Evolutionary conservation across 2,797 vertebrate species (phyloP), one percentile per base, ranked within the genome.

Genomic region (Coregonus suidteri): DNA sequence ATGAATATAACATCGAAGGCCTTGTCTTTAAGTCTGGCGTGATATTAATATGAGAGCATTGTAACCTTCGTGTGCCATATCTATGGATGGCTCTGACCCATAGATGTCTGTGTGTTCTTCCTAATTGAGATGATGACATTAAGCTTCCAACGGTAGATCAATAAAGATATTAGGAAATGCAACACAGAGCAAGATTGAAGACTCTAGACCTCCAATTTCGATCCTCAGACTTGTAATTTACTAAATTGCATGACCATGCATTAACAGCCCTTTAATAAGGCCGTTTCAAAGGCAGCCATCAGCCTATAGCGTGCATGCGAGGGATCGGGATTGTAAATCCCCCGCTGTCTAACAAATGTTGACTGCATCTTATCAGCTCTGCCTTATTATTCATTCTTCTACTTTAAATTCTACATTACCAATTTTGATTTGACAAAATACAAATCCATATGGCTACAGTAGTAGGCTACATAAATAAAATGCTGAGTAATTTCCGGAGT

Each of bases 71-170:
- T 41, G 52, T 16, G 62, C 52, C 16, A 51, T 41, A 15, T 69
- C 64, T 31, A 51, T 59, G 64, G 74, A 31, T 69, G 16, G 35
- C 70, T 37, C 20, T 70, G 34, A 73, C 64, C 75, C 34, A 54
- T 13, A 47, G 35, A 59, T 30, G 73, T 62, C 69, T 64, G 71
- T 62, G 71, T 56, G 71, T 73, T 73, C 59, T 54, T 73, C 52
- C 31, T 73, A 73, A 73, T 75, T 75, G 70, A 72, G 52, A 77
- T 72, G 69, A 77, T 31, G 69, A 20, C 76, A 54, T 64, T 71
- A 77, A 72, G 76, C 37, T 72, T 30, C 16, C 69, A 64, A 31
- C 16, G 5, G 25, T 47, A 35, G 56, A 77, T 77, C 68, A 72
- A 77, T 77, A 75, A 51, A 65, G 52, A 71, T 66, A 35, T 62